phyloP scores from a whole-genome alignment of 2,113 vertebrate species.

The Plestiodon gilberti region DNA sequence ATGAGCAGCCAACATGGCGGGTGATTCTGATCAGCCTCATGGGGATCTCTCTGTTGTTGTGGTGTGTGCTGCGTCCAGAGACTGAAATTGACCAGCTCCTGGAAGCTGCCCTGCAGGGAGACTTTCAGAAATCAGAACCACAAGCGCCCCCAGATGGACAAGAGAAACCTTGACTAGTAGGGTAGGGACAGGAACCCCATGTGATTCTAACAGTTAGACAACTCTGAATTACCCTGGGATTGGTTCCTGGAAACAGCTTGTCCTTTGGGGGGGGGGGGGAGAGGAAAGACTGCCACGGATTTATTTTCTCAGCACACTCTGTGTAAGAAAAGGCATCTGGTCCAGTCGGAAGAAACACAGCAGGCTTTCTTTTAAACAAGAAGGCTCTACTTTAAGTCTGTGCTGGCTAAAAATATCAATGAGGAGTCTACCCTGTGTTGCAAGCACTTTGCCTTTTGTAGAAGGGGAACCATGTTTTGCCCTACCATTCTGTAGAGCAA shows the following conservation, averaged over 20 bases:
- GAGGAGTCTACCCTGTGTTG: too few relatives aligned
- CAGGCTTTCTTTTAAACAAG: neutral
- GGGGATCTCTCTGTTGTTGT: accelerated
- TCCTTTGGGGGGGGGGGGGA: neutral
- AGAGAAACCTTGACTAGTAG: constrained; percentile 1
- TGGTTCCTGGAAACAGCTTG: neutral
- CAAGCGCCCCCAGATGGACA: neutral
- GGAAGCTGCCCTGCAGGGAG: neutral
- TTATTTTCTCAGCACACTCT: neutral
- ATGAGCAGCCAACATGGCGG: neutral
- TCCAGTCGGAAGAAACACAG: too few relatives aligned
- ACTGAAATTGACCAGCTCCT: neutral
- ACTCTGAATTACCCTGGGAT: neutral
- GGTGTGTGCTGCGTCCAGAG: neutral
- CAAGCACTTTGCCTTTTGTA: neutral
- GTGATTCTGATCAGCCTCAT: neutral
- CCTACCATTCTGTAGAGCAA: too few relatives aligned
- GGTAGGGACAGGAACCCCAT: neutral
- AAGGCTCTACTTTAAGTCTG: too few relatives aligned
- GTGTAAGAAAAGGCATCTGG: neutral
- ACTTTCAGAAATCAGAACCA: neutral
- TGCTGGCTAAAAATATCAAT: neutral
- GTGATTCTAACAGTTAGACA: neutral
- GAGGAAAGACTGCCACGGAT: neutral
- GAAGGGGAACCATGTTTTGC: neutral